Base-by-base conservation (phyloP, 2,888 invertebrate genomes). In the Stenolophus ochropezus region DNA sequence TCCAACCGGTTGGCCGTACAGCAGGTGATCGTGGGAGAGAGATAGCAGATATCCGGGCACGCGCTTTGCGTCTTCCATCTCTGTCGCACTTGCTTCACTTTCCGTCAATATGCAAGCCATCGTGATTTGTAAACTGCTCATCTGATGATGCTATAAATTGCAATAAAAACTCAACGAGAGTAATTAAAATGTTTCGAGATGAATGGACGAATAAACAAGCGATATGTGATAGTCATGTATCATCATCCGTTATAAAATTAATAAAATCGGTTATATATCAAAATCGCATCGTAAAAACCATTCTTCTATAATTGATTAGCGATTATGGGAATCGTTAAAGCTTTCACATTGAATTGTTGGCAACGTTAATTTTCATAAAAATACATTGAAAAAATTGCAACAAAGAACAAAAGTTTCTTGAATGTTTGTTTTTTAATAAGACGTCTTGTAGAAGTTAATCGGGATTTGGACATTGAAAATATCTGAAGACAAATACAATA, bases 161-260 rank as follows among this genome's bases (percentile, higher is more conserved):
- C 61, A 61, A 61, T 61, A 61, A 61, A 61, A 61, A 61, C 61
- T 21, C 61, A 20, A 21, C 20, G 56, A 18, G 11, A 25, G 61
- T 61, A 61, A 61, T 61, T 61, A 61, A 61, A 61, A 61, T 61
- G 61, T 61, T 61, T 23, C 23, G 61, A 61, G 61, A 61, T 61
- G 61, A 61, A 61, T 61, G 61, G n/a, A 25, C 25, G 61, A 25
- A 61, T 61, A 61, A 61, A 61, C 51, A 51, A 51, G n/a, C 23
- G 61, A 61, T 61, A 61, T 61, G 61, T 25, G 61, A 61, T 23
- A 61, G 23, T 25, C 23, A 61, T 61, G 25, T n/a, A 61, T 61
- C 61, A 61, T 56, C 56, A 56, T 56, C 2, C 56, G 56, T 56
- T 61, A 61, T 61, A 61, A 61, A 61, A 61, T 61, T 61, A 61